Base-by-base conservation (phyloP, 1,140 invertebrate species). In the Augochlora pura region DNA sequence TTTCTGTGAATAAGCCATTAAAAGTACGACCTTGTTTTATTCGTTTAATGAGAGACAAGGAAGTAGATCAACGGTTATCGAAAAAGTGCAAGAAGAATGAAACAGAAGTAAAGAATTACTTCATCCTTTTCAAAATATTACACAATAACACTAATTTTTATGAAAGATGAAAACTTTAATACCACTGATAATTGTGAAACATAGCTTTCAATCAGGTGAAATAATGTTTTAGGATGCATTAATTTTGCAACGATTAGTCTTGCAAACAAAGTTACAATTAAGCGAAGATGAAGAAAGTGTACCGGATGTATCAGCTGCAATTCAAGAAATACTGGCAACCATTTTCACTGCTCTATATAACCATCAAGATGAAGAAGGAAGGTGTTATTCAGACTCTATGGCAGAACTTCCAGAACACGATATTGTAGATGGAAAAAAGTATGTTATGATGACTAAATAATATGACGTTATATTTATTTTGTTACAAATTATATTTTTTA, bases 331-430 rank as follows among this genome's bases (percentile, higher is more conserved):
- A 52, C 94, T 99, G 23, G 96, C 97, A 0, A 98, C 96, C 46
- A 94, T 99, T 16, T 99, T 99, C 89, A 98, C 97, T 9, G 96
- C 96, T 7, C 95, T 98, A 2, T 99, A 99, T 90, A 99, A 99
- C 92, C 97, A 99, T 91, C 96, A 99, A 93, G 98, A 99, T 92
- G 97, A 98, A 90, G 97, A 99, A 92, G 98, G 98, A 63, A 95
- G 98, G 68, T 99, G 98, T 90, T 99, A 98, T 90, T 98, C 97
- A 10, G 98, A 99, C 93, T 98, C 98, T 12, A 96, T 99, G 95
- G 96, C 97, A 0, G 98, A 99, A 90, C 93, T 99, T 42, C 97
- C 97, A 0, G 97, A 99, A 90, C 96, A 97, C 89, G 97, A 98
- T 91, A 96, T 98, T 86, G 83, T 96, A 70, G 94, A 96, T 87